Base-by-base conservation (phyloP, 2,888 invertebrate genomes). In the Luperina testacea region DNA sequence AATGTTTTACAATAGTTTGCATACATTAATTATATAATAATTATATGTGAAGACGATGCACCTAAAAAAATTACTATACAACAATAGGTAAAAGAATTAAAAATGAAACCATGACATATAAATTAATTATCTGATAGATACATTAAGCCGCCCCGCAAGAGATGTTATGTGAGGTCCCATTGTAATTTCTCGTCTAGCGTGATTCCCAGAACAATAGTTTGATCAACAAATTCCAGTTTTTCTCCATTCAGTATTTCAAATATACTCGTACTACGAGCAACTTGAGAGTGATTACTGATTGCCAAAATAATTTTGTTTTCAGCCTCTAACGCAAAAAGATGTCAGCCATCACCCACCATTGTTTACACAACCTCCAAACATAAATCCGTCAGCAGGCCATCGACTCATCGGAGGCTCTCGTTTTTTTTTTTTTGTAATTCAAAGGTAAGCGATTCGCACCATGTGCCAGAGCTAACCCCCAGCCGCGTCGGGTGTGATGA, bases 401-500 rank as follows among this genome's bases (percentile, higher is more conserved):
- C 63, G 75, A 77, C 69, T 85, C 69, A 82, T 75, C 73, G 68
- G 17, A 57, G 27, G 51, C 48, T 9, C 57, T 51, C 24, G 13
- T 59, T 64, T 78, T 82, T 81, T 42, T 63, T 78, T 78, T 85
- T 85, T 79, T 75, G 53, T 59, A 13, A 72, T 51, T 77, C 77
- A 38, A 64, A 51, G 64, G 86, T 87, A 89, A 91, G 90, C 90
- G 85, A 84, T 89, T 90, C 79, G 59, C 84, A 78, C 78, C 81
- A 83, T 84, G 86, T 78, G 85, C 83, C 61, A 68, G 76, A 83
- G 80, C 87, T 84, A 84, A 84, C 88, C 82, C 86, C 84, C 88
- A 82, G 78, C 81, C 80, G 84, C 83, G 87, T 87, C 80, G 78
- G 77, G 92, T 92, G 94, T 90, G 95, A 95, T 95, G 94, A 94